Evolutionary conservation across 53 echinoderm and acorn worm species (phyloP).

Genomic region (Actinopyga echinites): DNA sequence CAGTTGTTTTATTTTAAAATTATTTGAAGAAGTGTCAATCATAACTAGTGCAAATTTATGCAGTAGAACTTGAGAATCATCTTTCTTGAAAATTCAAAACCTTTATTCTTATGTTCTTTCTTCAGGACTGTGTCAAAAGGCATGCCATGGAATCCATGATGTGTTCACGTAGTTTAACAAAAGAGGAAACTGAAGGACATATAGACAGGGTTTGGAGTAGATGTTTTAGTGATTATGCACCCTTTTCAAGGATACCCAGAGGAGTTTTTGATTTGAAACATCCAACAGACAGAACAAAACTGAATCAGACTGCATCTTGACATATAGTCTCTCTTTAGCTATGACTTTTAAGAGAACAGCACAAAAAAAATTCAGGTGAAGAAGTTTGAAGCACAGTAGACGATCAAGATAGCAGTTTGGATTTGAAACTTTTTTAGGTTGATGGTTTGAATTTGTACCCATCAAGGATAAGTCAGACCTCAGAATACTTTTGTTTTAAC

Average conservation of each 20-base stretch:
- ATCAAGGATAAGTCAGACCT: no score
- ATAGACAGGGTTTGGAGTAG: constrained; percentile 78
- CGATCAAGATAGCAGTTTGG: no score
- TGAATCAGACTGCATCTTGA: not conserved
- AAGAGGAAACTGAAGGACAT: constrained; percentile 60
- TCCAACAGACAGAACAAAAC: not conserved
- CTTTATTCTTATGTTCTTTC: not conserved
- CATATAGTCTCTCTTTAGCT: not conserved
- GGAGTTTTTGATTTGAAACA: constrained; percentile 54
- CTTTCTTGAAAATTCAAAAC: not conserved
- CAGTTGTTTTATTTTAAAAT: no score
- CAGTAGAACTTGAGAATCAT: no score
- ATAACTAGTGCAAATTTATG: no score
- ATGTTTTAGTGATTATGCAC: constrained; percentile 88
- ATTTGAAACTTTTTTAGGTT: no score
- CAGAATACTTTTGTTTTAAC: no score
- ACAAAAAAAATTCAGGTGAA: no score
- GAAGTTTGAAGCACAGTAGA: no score
- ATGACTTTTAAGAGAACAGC: not conserved
- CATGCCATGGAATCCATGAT: constrained; percentile 78
- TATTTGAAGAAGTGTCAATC: no score
- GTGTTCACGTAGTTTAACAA: constrained; percentile 62
- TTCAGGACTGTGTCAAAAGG: constrained; percentile 82
- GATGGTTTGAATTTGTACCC: no score
- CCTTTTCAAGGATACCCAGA: constrained; percentile 78